phyloP scores from a whole-genome alignment of 2,113 vertebrate genomes.

The Rhinopomastus cyanomelas region DNA sequence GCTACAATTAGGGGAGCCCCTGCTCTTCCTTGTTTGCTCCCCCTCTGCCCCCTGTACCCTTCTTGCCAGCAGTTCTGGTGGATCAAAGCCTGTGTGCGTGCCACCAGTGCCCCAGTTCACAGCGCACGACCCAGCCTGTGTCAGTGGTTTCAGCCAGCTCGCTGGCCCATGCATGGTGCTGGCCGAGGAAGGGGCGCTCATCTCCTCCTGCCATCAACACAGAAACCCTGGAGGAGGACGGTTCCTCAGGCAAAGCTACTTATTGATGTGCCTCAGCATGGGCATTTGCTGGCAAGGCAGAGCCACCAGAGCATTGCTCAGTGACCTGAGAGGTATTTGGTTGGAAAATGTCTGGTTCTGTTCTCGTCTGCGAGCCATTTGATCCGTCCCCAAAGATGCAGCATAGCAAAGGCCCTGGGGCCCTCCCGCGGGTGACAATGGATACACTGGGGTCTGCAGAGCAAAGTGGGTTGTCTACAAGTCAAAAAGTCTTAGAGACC shows the following conservation, averaged over 20 bases:
- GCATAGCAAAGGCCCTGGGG: neutral
- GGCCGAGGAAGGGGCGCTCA: rapidly evolving
- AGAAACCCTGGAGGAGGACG: neutral
- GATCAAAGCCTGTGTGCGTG: neutral
- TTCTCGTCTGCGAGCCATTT: constrained; percentile 62
- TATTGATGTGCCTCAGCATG: neutral
- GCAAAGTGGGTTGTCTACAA: constrained; percentile 11
- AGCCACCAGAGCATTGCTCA: constrained; percentile 70
- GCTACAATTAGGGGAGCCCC: neutral
- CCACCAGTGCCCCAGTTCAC: too few species aligned
- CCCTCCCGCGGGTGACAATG: constrained; percentile 49
- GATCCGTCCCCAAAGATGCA: constrained; percentile 47
- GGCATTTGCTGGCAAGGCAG: constrained; percentile 47
- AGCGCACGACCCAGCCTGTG: rapidly evolving
- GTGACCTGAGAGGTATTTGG: constrained; percentile 71
- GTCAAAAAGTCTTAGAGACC: constrained; percentile 51
- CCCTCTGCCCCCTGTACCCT: neutral
- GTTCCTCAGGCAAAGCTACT: constrained; percentile 46
- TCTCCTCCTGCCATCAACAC: neutral
- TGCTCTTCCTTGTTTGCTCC: neutral
- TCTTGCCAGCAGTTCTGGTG: neutral
- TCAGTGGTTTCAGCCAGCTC: neutral
- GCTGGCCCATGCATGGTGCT: neutral
- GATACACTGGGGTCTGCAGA: neutral
- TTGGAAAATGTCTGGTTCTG: constrained; percentile 65